Evolutionary conservation across 2,888 invertebrate species (phyloP), one percentile per base, ranked within the genome.

Genomic region (Dasypogon diadema): DNA sequence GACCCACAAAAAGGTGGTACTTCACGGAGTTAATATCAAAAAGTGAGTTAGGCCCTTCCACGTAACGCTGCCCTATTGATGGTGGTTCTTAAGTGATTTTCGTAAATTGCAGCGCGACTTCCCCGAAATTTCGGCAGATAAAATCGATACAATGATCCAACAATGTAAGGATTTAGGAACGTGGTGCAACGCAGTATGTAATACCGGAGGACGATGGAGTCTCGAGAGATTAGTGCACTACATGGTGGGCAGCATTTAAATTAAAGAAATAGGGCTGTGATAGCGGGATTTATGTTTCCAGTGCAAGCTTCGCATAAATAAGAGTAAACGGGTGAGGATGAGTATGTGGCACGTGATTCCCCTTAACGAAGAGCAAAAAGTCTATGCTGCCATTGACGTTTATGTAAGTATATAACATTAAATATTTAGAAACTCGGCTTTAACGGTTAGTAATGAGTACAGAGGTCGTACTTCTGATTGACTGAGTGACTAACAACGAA

Each of bases 341-440:
- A 90, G 90, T 80, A 88, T 89, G 80, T 91, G 91, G 91, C 86
- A 90, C 81, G 82, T 88, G 16, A 84, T 89, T 56, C 90, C 90
- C 6, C 84, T 91, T 58, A 86, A 84, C 76, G 81, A 87, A 77
- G 85, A 85, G 21, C 91, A 91, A 81, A 84, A 87, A 81, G 82
- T 83, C 77, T 91, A 91, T 83, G 91, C 91, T 24, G 90, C 91
- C 5, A 90, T 89, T 56, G 91, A 91, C 85, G 90, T 91, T 80
- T 91, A 90, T 84, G 91, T 91, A 84, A 86, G 89, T 84, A 10
- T 46, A 34, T 14, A 8, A 3, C 22, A 63, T 56, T 30, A n/a
- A n/a, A n/a, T n/a, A n/a, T n/a, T n/a, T n/a, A n/a, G n/a, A n/a
- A n/a, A n/a, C n/a, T n/a, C n/a, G n/a, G n/a, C n/a, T n/a, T n/a